Evolutionary conservation across 1,140 invertebrate genomes (phyloP).

Genomic region (Apocrypta bakeri): DNA sequence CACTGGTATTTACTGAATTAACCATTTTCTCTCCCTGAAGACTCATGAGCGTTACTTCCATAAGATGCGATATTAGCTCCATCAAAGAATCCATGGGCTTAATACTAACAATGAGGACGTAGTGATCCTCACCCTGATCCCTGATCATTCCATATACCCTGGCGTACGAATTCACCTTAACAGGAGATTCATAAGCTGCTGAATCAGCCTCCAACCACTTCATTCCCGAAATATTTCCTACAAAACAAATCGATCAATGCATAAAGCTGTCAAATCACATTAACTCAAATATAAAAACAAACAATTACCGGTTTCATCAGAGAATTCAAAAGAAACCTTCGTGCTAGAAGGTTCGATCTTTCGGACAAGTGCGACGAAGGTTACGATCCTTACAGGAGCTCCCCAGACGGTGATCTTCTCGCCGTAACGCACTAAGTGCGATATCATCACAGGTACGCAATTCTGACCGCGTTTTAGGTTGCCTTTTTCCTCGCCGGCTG

Average conservation of each 20-base stretch:
- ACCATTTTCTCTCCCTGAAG: slow-evolving; percentile 55
- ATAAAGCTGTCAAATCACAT: no score
- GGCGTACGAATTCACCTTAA: slow-evolving; percentile 59
- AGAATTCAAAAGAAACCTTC: slow-evolving; percentile 64
- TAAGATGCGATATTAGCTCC: slow-evolving; percentile 62
- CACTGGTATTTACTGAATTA: slow-evolving; percentile 38
- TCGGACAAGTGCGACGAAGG: slow-evolving; percentile 60
- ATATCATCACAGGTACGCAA: slow-evolving; percentile 65
- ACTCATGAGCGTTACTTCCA: slow-evolving; percentile 60
- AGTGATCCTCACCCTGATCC: slow-evolving; percentile 57
- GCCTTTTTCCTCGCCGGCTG: slow-evolving; percentile 45
- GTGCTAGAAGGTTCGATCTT: slow-evolving; percentile 63
- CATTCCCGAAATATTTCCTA: slow-evolving; percentile 62
- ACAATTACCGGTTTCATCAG: slow-evolving; percentile 68
- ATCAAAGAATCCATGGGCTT: slow-evolving; percentile 57
- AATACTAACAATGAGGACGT: slow-evolving; percentile 63
- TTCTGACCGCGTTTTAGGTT: slow-evolving; percentile 57
- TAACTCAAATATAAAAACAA: no score
- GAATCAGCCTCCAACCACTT: slow-evolving; percentile 69
- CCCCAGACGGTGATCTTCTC: slow-evolving; percentile 60
- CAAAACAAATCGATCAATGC: slow-evolving; percentile 12
- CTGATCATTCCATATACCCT: slow-evolving; percentile 61
- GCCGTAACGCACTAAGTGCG: slow-evolving; percentile 55
- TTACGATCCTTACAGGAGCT: slow-evolving; percentile 55
- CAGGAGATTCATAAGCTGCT: slow-evolving; percentile 33